Evolutionary conservation across 2,888 invertebrate species (phyloP).

Genomic region (Galerucella pusilla): DNA sequence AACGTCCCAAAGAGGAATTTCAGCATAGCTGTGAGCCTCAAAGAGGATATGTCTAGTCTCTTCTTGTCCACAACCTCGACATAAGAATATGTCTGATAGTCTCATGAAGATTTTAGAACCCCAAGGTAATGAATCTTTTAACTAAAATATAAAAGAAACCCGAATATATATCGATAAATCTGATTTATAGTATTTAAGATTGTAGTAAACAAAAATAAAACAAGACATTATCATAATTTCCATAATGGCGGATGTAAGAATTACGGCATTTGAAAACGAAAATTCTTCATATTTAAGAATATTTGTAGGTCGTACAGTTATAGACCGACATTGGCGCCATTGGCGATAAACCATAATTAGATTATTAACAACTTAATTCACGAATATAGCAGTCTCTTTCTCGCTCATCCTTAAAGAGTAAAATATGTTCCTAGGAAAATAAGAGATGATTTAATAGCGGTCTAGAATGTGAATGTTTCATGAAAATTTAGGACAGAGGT

Average conservation of each 20-base stretch:
- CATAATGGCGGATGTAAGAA: neutral
- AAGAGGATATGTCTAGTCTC: too few relatives aligned
- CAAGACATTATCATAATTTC: neutral
- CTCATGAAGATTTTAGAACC: too few relatives aligned
- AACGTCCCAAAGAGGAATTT: too few relatives aligned
- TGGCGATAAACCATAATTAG: slow-evolving; percentile 26
- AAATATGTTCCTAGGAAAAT: neutral
- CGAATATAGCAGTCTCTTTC: slow-evolving; percentile 11
- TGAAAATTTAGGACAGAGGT: slow-evolving; percentile 4
- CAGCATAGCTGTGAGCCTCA: too few relatives aligned
- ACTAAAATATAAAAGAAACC: too few relatives aligned
- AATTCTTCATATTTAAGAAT: neutral
- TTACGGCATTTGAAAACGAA: slow-evolving; percentile 1
- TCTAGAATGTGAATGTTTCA: neutral
- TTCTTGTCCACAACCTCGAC: too few relatives aligned
- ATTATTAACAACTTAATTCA: slow-evolving; percentile 31
- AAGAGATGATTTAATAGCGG: neutral
- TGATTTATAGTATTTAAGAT: too few relatives aligned
- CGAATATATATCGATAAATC: too few relatives aligned
- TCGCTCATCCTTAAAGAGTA: neutral
- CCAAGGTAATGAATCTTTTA: too few relatives aligned
- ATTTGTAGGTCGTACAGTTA: slow-evolving; percentile 10
- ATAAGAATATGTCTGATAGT: too few relatives aligned
- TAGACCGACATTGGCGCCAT: slow-evolving; percentile 19
- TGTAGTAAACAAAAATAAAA: too few relatives aligned